A percentile compares a stretch with the other conserved stretches of the same genome.
Evolutionary conservation across 1,140 invertebrate genomes (phyloP).

Genomic region (Eurytemora carolleeae): DNA sequence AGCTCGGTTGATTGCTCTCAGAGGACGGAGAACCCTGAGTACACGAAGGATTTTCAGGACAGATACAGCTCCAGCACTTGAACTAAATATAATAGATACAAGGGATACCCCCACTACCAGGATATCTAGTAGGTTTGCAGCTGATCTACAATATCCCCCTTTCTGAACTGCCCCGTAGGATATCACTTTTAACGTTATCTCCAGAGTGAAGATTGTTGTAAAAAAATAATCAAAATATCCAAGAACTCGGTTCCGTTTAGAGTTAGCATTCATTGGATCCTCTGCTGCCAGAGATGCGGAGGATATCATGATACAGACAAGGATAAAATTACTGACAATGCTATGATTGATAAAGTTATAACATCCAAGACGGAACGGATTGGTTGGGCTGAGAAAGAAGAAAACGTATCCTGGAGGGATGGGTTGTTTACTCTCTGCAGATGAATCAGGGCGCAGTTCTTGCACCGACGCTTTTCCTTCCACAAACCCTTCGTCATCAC

Average conservation of each 20-base stretch:
- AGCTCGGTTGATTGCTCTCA: constrained; percentile 96
- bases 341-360: constrained; percentile 22
- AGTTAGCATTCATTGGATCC: constrained; percentile 36
- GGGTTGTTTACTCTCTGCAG: constrained; percentile 24
- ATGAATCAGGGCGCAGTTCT: no score
- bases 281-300: constrained; percentile 40
- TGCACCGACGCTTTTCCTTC: no score
- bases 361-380: constrained; percentile 22
- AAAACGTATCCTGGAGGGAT: constrained; percentile 39
- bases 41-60: constrained; percentile 97
- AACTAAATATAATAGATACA: constrained; percentile 61
- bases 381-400: constrained; percentile 37
- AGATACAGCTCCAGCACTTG: constrained; percentile 79
- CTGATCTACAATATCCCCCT: constrained; percentile 91
- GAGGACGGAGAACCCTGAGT: constrained; percentile 81
- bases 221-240: constrained; percentile 42
- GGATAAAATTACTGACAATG: constrained; percentile 37
- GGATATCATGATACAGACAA: constrained; percentile 35
- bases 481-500: no score
- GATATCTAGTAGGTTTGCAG: constrained; percentile 95
- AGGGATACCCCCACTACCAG: constrained; percentile 93
- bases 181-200: constrained; percentile 49
- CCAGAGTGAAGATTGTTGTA: constrained; percentile 39
- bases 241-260: constrained; percentile 30
- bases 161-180: constrained; percentile 92